A percentile compares a stretch with the other conserved stretches of the same genome.
Conservation (phyloP, 92 coral and sea anemone genomes). For the Phymanthus crucifer region DNA sequence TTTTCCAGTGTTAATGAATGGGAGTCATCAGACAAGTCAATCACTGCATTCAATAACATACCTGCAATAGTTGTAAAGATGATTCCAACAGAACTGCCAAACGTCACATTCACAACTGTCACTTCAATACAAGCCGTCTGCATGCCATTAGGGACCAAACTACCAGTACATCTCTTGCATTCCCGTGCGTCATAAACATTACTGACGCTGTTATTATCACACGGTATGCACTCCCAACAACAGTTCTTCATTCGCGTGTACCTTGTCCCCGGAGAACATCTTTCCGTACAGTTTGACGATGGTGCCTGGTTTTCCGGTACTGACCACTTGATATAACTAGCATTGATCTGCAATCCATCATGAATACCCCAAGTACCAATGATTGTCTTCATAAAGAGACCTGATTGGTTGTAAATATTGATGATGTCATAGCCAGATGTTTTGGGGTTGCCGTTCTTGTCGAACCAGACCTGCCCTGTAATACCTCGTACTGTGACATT, state of each 20-base stretch:
- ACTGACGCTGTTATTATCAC: slow-evolving; percentile 58
- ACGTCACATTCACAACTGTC: slow-evolving; percentile 29
- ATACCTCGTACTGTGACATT: slow-evolving; percentile 55
- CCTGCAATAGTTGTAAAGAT: slow-evolving; percentile 44
- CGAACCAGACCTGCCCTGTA: slow-evolving; percentile 59
- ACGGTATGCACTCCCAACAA: slow-evolving; percentile 77
- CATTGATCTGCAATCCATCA: slow-evolving; percentile 30
- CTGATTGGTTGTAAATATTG: slow-evolving; percentile 37
- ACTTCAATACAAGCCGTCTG: slow-evolving; percentile 55
- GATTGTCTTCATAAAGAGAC: slow-evolving; percentile 18
- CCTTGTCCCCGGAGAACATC: slow-evolving; percentile 68
- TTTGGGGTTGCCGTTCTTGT: slow-evolving; percentile 55
- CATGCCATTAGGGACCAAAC: slow-evolving; percentile 35
- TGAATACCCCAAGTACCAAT: slow-evolving; percentile 46
- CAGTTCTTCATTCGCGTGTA: slow-evolving; percentile 59
- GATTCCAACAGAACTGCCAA: slow-evolving; percentile 41
- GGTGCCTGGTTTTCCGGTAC: slow-evolving; percentile 36
- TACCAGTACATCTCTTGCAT: slow-evolving; percentile 51
- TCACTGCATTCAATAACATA: neutral
- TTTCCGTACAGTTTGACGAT: slow-evolving; percentile 47
- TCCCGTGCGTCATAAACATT: slow-evolving; percentile 15
- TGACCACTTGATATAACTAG: slow-evolving; percentile 47
- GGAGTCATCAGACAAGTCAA: neutral
- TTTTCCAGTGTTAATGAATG: too few species aligned
- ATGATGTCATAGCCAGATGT: slow-evolving; percentile 65